These are phyloP conservation scores for Eurystomus gularis DNA, from an alignment of 2,113 vertebrate species.

Conservation along the genomic window DNA sequence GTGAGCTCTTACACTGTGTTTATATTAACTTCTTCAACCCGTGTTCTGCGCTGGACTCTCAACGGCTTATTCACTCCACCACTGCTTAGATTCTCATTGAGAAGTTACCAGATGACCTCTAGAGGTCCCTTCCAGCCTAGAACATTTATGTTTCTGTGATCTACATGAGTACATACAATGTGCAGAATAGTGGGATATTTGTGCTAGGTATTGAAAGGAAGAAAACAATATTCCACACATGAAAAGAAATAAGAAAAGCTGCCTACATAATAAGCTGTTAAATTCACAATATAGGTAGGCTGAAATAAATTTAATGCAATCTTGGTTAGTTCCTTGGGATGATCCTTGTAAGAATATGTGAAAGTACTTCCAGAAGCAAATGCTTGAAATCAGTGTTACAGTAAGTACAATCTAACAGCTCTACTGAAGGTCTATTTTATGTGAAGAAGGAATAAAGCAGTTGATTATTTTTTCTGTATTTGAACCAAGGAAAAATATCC, in stretches of 20 bases:
- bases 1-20: neutral
- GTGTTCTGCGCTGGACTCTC: neutral
- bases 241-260: neutral
- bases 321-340: neutral
- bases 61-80: neutral
- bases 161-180: fast-evolving
- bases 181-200: neutral
- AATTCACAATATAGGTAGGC: neutral
- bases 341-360: neutral
- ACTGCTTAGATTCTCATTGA: fast-evolving
- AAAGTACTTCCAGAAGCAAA: neutral
- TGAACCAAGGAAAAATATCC: neutral
- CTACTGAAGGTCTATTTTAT: neutral
- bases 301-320: neutral
- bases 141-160: too few species aligned
- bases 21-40: neutral
- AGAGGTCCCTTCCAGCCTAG: too few species aligned
- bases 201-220: neutral
- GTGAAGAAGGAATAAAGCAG: neutral
- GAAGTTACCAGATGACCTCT: too few species aligned
- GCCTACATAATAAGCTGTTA: neutral
- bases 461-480: neutral
- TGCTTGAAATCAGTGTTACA: neutral
- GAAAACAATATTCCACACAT: neutral
- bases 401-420: neutral